Percentiles rank a stretch among this genome's conserved stretches.
Conservation (phyloP, 2,113 vertebrate species). For the Gymnorhina tibicen region DNA sequence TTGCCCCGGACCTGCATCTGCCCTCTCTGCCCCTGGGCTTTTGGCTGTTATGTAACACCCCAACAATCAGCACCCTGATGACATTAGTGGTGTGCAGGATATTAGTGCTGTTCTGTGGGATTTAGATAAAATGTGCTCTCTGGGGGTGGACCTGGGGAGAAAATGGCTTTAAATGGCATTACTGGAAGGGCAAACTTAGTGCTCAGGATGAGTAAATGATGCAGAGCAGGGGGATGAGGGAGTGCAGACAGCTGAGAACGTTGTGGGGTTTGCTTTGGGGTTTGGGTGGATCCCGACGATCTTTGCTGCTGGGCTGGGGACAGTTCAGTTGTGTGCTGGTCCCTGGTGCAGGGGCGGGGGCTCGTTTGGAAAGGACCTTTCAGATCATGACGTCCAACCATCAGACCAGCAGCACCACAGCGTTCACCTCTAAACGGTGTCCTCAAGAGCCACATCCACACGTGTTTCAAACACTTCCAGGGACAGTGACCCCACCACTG, state of each 20-base stretch:
- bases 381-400: background rate
- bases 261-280: rapidly evolving
- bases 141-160: background rate
- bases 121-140: background rate
- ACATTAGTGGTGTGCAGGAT: background rate
- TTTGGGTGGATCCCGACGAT: rapidly evolving
- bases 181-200: background rate
- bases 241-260: background rate
- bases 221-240: background rate
- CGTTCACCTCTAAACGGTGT: background rate
- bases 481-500: background rate
- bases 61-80: background rate
- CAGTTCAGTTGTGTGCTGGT: background rate
- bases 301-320: rapidly evolving
- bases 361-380: background rate
- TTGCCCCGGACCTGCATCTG: background rate
- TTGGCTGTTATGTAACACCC: background rate
- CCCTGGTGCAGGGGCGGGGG: background rate
- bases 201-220: background rate
- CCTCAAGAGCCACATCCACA: background rate
- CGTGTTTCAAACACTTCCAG: background rate
- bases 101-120: background rate
- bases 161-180: background rate
- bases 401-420: background rate
- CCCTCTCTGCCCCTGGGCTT: background rate